Percentiles rank a stretch among this genome's conserved stretches.
Conservation (phyloP, 2,113 vertebrate species). For the Cyphomyrus discorhynchus region DNA sequence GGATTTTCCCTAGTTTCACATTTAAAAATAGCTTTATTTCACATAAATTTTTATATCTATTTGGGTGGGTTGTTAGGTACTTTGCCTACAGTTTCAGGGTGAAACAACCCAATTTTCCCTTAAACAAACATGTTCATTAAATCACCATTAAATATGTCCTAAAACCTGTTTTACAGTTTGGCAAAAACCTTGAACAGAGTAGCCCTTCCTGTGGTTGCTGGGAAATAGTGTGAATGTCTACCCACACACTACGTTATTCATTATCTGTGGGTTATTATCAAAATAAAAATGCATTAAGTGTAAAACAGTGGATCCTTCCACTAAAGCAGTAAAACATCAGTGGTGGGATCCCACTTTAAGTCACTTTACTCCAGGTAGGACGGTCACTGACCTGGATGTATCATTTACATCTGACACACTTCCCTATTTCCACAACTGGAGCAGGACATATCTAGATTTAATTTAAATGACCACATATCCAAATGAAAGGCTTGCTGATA, state of each 20-base stretch:
- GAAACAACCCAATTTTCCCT: not conserved
- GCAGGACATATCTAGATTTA: not conserved
- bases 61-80: not conserved
- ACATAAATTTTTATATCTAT: not conserved
- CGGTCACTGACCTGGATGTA: not conserved
- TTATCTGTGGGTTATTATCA: not conserved
- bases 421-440: not conserved
- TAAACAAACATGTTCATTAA: not conserved
- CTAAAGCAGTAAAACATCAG: not conserved
- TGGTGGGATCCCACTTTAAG: not conserved
- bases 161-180: not conserved
- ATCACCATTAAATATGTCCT: not conserved
- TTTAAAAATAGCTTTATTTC: conserved; percentile 1
- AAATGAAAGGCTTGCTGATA: not conserved
- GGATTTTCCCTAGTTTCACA: not conserved
- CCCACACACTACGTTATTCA: not conserved
- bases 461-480: not conserved
- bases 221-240: not conserved
- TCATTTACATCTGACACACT: not conserved
- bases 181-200: not conserved
- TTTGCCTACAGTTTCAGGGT: not conserved
- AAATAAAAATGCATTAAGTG: not conserved
- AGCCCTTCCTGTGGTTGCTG: conserved; percentile 1
- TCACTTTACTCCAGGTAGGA: not conserved
- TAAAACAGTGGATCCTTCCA: not conserved